A percentile compares a stretch with the other conserved stretches of the same genome.
These are phyloP conservation scores for Bombus sylvicola DNA, from an alignment of 1,140 invertebrate species.

Conservation along the genomic window DNA sequence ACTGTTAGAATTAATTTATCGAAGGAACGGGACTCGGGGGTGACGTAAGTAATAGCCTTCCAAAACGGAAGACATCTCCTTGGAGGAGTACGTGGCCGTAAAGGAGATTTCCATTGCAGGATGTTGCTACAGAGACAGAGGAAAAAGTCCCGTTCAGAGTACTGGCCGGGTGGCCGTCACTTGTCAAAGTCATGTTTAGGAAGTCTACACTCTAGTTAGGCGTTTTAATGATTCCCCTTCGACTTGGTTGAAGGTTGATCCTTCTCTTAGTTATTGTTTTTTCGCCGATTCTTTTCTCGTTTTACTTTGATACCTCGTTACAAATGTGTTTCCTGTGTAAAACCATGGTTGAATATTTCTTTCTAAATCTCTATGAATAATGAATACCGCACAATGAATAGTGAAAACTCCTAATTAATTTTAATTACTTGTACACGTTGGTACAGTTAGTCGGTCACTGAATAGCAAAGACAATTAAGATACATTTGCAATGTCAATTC, in stretches of 20 bases:
- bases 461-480: not conserved
- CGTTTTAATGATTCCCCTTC: slow-evolving; percentile 30
- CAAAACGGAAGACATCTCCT: slow-evolving; percentile 42
- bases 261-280: slow-evolving; percentile 19
- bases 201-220: slow-evolving; percentile 37
- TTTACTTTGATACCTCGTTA: not conserved
- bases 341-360: not conserved
- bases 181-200: slow-evolving; percentile 47
- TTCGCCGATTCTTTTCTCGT: not conserved
- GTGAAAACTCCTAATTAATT: slow-evolving; percentile 9
- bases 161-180: slow-evolving; percentile 37
- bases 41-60: slow-evolving; percentile 36
- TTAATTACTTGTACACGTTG: not conserved
- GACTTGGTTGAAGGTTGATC: not conserved
- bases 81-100: slow-evolving; percentile 25
- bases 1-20: slow-evolving; percentile 14
- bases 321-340: not conserved
- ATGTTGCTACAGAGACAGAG: slow-evolving; percentile 4
- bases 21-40: slow-evolving; percentile 30
- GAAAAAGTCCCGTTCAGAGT: slow-evolving; percentile 52
- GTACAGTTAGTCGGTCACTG: not conserved
- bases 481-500: slow-evolving; percentile 11
- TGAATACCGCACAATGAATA: slow-evolving; percentile 3
- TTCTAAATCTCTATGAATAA: not conserved
- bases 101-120: slow-evolving; percentile 42